Evolutionary conservation across 1,140 invertebrate genomes (phyloP).

Genomic region (Conus ventricosus): DNA sequence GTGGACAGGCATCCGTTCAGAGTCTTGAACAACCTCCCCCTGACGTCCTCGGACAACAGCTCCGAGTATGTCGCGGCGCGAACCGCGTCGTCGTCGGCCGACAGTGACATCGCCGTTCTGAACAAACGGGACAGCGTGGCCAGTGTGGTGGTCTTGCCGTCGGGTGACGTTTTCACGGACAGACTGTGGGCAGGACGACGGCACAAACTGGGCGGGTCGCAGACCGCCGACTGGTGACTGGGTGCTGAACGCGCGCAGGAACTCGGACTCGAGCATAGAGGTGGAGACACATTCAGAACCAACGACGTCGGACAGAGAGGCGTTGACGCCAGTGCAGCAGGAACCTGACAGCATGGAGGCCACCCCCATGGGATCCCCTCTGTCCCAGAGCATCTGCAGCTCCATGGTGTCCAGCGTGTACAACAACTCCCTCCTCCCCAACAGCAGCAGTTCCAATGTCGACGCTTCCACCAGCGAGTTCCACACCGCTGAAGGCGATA

Average conservation of each 20-base stretch:
- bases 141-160: conserved; percentile 58
- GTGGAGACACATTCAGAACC: too few species aligned
- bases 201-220: background rate
- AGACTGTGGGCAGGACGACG: background rate
- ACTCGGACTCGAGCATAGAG: too few species aligned
- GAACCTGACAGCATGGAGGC: conserved; percentile 38
- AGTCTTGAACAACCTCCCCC: background rate
- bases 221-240: background rate
- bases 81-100: conserved; percentile 48
- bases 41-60: background rate
- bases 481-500: background rate
- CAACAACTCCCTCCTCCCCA: conserved; percentile 53
- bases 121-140: conserved; percentile 62
- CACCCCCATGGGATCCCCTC: conserved; percentile 60
- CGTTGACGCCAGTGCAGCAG: background rate
- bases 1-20: background rate
- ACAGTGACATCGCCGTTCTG: conserved; percentile 71
- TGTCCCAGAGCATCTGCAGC: conserved; percentile 63
- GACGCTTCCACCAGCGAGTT: background rate
- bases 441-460: background rate
- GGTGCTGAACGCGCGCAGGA: too few species aligned
- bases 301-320: background rate
- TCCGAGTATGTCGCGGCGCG: too few species aligned
- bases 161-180: conserved; percentile 7
- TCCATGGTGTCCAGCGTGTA: conserved; percentile 72